Conservation (phyloP, 2,113 vertebrate species). For the Psammodynastes pulverulentus region DNA sequence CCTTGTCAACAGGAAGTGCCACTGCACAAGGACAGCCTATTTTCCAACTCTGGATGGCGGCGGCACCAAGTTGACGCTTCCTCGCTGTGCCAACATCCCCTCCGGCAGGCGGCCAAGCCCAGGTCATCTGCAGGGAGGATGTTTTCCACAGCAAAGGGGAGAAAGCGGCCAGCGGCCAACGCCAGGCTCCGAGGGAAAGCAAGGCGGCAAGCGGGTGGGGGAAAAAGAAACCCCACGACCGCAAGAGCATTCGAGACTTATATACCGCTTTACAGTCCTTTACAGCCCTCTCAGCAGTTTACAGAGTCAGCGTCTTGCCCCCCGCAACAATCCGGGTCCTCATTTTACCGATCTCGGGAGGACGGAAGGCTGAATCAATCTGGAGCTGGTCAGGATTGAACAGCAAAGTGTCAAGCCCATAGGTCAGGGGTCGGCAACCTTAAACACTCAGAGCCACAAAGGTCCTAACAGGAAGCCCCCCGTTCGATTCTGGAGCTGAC, state of each 20-base stretch:
- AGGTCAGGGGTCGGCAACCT: no score
- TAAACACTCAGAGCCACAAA: no score
- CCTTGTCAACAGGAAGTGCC: slow-evolving; percentile 16
- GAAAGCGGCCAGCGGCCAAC: background rate
- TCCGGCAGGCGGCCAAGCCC: background rate
- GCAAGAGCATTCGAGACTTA: background rate
- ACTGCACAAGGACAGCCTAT: slow-evolving; percentile 2
- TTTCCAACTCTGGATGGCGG: background rate
- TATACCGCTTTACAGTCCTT: background rate
- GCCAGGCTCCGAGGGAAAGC: background rate
- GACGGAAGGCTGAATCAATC: background rate
- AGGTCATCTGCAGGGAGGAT: slow-evolving; percentile 16
- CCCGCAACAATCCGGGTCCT: background rate
- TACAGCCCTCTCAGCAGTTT: background rate
- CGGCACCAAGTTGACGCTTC: slow-evolving; percentile 33
- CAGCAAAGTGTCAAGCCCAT: no score
- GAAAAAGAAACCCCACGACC: accelerated
- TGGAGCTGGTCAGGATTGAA: background rate
- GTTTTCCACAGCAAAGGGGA: slow-evolving; percentile 10
- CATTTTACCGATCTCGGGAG: background rate
- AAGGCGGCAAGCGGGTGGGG: background rate
- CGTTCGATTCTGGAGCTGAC: no score
- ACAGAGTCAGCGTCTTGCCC: background rate
- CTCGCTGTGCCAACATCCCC: slow-evolving; percentile 23
- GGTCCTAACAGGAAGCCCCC: no score